Evolutionary conservation across 2,888 invertebrate genomes (phyloP).

Genomic region (Argyra leucocephala): DNA sequence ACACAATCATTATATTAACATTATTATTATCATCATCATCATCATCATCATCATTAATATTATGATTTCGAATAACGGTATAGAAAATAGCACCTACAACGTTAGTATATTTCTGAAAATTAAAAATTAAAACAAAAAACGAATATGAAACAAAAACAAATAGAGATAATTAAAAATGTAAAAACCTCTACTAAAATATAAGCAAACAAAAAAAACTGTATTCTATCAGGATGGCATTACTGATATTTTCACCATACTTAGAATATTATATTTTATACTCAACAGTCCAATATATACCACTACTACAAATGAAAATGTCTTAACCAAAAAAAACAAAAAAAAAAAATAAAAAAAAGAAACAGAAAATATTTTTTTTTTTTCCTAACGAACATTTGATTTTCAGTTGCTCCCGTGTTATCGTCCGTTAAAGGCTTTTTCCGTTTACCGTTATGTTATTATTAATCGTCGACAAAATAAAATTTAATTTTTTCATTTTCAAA

Average conservation of each 20-base stretch:
- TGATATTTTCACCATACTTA: conserved; percentile 6
- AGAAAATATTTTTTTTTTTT: not conserved
- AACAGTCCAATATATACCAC: not conserved
- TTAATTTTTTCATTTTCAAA: not conserved
- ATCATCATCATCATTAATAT: no score
- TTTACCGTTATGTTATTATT: conserved; percentile 1
- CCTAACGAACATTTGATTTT: not conserved
- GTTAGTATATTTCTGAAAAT: no score
- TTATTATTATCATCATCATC: no score
- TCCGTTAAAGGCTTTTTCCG: conserved; percentile 7
- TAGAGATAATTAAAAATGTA: no score
- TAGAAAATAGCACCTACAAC: no score
- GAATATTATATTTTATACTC: not conserved
- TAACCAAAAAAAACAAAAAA: not conserved
- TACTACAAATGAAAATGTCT: not conserved
- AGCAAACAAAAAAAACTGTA: no score
- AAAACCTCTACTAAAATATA: no score
- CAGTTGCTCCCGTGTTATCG: conserved; percentile 10
- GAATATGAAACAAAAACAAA: no score
- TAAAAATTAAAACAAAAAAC: no score
- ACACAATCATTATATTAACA: no score
- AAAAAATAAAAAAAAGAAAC: not conserved
- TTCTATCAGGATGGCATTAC: conserved; percentile 6
- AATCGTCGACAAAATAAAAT: not conserved
- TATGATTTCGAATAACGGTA: no score